These are phyloP conservation scores for Macropus fuliginosus DNA, from an alignment of 2,797 vertebrate species.

Conservation along the genomic window DNA sequence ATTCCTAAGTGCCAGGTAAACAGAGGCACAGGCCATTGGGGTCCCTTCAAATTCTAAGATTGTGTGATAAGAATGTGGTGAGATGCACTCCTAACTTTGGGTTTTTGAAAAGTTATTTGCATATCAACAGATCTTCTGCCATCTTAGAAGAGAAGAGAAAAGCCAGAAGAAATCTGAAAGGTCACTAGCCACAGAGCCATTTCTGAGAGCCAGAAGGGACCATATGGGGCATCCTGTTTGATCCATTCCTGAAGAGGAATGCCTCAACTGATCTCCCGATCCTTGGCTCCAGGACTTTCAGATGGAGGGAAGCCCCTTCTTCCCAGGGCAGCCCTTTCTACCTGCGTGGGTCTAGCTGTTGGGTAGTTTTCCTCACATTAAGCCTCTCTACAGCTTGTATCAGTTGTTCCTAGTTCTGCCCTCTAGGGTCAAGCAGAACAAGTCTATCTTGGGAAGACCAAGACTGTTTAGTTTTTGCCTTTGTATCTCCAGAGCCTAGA, in stretches of 20 bases:
- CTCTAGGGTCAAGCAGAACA: not conserved
- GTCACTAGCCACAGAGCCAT: too few species aligned
- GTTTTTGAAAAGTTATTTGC: not conserved
- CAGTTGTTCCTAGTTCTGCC: not conserved
- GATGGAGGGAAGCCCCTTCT: not conserved
- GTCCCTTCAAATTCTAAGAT: not conserved
- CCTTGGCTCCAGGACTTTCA: not conserved
- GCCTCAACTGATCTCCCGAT: not conserved
- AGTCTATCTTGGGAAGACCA: not conserved
- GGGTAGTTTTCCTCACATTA: not conserved
- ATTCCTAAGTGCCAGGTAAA: not conserved
- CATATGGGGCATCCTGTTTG: too few species aligned
- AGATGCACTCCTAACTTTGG: not conserved
- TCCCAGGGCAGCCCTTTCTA: not conserved
- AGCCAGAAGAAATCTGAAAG: too few species aligned
- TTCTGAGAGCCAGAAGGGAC: too few species aligned
- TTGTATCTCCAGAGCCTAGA: not conserved
- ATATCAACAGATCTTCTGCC: too few species aligned
- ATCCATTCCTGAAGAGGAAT: not conserved
- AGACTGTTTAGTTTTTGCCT: not conserved
- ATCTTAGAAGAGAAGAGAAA: too few species aligned
- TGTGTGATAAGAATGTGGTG: not conserved
- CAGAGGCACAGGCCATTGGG: not conserved
- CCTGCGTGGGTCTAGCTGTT: not conserved
- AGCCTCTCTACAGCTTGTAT: not conserved